Evolutionary conservation across 2,113 vertebrate genomes (phyloP), one percentile per base, ranked within the genome.

Genomic region (Podarcis muralis): DNA sequence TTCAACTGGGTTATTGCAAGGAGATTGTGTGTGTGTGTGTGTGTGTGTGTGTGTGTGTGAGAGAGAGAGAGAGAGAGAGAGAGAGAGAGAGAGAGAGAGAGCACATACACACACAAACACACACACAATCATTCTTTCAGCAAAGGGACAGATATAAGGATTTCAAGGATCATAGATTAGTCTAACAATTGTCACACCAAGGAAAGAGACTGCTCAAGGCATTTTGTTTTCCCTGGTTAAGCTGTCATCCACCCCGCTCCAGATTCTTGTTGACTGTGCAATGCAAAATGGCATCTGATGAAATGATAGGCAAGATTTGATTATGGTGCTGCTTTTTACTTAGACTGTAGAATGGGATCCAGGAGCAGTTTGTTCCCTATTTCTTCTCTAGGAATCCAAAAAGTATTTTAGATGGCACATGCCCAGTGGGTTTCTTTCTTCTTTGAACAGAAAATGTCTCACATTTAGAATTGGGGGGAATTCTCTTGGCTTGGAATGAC

Each of bases 281-380:
- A 87, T 92, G 89, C 87, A 87, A 92, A 89, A 90, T 43, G 32
- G 35, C 87, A 92, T 12, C 35, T 85, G 57, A 90, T 78, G 30
- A 91, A 93, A 94, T n/a, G 83, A 79, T 78, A 69, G 43, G 30
- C 2, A 89, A 74, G 88, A 88, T 65, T 18, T 90, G 8, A 1
- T 91, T 91, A 90, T 71, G 66, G 43, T 23, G 48, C 15, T 57
- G 18, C 32, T 69, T 84, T 86, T 86, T 35, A 25, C 69, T 75
- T 23, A 20, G 37, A 81, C 23, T 85, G 80, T 3, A 87, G 57
- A 27, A 83, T 25, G n/a, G 59, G 13, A 76, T 32, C 57, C 69
- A 53, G 48, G 35, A 35, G n/a, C 37, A 40, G 57, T 77, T 77
- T 78, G 35, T 32, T 77, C 27, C 74, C 9, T 68, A 27, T 20